Evolutionary conservation across 1,140 invertebrate genomes (phyloP), one percentile per base, ranked within the genome.

Genomic region (Temnothorax longispinosus): DNA sequence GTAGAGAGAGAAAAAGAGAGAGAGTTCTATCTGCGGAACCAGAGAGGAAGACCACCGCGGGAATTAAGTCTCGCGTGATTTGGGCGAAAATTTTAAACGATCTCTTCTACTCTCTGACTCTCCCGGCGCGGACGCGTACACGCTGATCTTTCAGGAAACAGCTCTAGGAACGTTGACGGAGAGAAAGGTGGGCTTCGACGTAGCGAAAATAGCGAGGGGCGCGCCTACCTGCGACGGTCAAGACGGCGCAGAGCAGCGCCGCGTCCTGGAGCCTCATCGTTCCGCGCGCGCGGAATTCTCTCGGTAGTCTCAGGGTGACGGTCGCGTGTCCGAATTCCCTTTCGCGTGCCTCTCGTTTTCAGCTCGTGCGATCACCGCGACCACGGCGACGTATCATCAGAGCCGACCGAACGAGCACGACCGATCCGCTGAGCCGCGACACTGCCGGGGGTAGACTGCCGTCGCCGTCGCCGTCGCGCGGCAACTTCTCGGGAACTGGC

Each of bases 201-300:
- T 74, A 50, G 41, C 27, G 41, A 60, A 75, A 21, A 75, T 44
- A 44, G 18, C 8, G 52, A 38, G 62, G 62, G 74, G 71, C 75
- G 41, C 72, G 87, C 92, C 91, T 89, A 94, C 93, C 93, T 91
- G 91, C 64, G 54, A 91, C 87, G 50, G 91, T 89, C 86, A 91
- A 89, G 54, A 86, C 91, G 87, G 87, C 86, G 91, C 91, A 93
- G n/a, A 94, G 81, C 10, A 94, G 87, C 89, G 62, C 90, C 89
- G 89, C 87, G 67, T 85, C 81, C 76, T 88, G 91, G 74, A 89
- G 87, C 86, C 64, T 90, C 93, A 94, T 94, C 60, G 88, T 90
- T 76, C 10, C 60, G 41, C 58, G 56, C 15, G 50, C 38, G 52
- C 13, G 41, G n/a, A 5, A 6, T 41, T 41, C 38, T 69, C 5